A percentile compares a stretch with the other conserved stretches of the same genome.
These are phyloP conservation scores for Ormyrus rosae DNA, from an alignment of 2,888 invertebrate genomes.

Conservation along the genomic window DNA sequence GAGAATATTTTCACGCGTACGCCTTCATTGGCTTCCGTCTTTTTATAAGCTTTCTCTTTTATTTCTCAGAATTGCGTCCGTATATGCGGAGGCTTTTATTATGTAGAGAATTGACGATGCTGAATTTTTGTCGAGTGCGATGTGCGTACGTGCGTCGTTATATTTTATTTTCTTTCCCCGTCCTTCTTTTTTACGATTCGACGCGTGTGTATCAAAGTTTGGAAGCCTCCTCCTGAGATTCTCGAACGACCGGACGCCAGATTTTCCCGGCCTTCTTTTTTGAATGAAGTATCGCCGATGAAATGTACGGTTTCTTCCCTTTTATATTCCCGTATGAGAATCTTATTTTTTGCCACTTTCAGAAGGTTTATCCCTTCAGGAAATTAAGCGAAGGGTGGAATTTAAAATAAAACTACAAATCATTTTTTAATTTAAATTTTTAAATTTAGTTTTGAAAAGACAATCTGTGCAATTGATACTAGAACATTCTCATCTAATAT, in stretches of 20 bases:
- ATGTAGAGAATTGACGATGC: background rate
- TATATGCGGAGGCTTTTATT: too few relatives aligned
- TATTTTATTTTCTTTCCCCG: background rate
- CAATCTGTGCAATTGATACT: too few relatives aligned
- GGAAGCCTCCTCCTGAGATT: slow-evolving; percentile 8
- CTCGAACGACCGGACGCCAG: slow-evolving; percentile 7
- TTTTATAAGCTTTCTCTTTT: background rate
- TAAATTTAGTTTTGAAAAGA: too few relatives aligned
- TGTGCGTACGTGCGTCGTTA: too few relatives aligned
- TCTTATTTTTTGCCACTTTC: background rate
- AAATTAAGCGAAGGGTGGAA: too few relatives aligned
- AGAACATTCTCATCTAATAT: too few relatives aligned
- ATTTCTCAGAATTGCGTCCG: slow-evolving; percentile 8
- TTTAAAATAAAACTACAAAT: too few relatives aligned
- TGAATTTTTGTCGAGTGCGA: background rate
- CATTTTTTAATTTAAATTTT: too few relatives aligned
- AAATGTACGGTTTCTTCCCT: background rate
- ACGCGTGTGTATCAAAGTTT: slow-evolving; percentile 21
- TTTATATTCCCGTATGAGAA: background rate
- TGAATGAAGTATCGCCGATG: background rate
- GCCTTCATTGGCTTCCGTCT: background rate
- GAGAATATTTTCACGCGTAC: slow-evolving; percentile 14
- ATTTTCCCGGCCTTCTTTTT: slow-evolving; percentile 21
- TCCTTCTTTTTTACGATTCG: slow-evolving; percentile 6
- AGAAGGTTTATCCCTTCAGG: too few relatives aligned